phyloP scores from a whole-genome alignment of 2,797 vertebrate genomes.

The Valencia hispanica region DNA sequence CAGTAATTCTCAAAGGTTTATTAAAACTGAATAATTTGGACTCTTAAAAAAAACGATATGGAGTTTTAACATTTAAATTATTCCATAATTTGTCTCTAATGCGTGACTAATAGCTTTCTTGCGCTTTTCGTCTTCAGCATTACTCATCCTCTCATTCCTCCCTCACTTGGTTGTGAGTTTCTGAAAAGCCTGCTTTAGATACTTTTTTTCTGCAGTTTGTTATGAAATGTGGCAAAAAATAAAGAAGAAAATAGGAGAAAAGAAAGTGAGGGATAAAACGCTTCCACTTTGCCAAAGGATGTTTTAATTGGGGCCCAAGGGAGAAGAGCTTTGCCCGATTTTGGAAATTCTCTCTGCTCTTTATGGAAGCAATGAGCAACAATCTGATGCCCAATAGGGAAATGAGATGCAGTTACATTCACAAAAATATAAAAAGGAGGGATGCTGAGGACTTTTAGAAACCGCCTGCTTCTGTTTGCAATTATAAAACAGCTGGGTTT shows the following conservation, averaged over 20 bases:
- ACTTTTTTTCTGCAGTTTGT: slow-evolving; percentile 69
- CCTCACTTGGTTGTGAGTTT: slow-evolving; percentile 62
- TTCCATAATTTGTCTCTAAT: slow-evolving; percentile 79
- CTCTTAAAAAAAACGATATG: slow-evolving; percentile 70
- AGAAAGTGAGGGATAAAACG: slow-evolving; percentile 67
- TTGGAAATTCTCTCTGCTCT: slow-evolving; percentile 75
- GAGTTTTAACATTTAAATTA: slow-evolving; percentile 80
- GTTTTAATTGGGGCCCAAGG: slow-evolving; percentile 84
- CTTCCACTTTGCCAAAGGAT: slow-evolving; percentile 77
- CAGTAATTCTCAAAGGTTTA: slow-evolving; percentile 58
- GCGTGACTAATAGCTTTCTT: slow-evolving; percentile 80
- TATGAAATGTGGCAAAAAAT: slow-evolving; percentile 50
- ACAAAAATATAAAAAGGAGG: slow-evolving; percentile 56
- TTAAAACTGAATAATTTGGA: slow-evolving; percentile 70
- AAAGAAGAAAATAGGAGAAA: neutral
- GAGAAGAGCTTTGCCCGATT: slow-evolving; percentile 65
- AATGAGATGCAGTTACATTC: slow-evolving; percentile 60
- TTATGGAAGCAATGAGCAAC: slow-evolving; percentile 70
- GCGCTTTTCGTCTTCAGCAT: slow-evolving; percentile 64
- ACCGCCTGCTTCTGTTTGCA: slow-evolving; percentile 56
- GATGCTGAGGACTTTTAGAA: slow-evolving; percentile 28
- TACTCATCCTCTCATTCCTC: slow-evolving; percentile 41
- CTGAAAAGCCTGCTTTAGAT: slow-evolving; percentile 67
- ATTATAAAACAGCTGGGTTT: slow-evolving; percentile 52
- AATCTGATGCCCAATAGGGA: slow-evolving; percentile 64